Evolutionary conservation across 2,888 invertebrate genomes (phyloP), one percentile per base, ranked within the genome.

Genomic region (Eucriotettix oculatus): DNA sequence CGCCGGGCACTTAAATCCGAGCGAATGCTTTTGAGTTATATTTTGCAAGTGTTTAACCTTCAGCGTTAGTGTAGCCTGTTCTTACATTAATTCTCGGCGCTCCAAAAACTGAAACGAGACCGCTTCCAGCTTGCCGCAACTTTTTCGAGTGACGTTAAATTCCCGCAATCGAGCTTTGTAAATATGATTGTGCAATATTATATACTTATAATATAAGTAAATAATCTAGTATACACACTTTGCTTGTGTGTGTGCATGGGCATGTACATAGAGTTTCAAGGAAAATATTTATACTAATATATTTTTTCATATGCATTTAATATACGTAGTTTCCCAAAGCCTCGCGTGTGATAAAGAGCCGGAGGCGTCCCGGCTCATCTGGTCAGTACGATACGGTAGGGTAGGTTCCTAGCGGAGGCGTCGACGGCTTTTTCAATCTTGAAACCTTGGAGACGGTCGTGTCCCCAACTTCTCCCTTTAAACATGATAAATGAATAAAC

Each of bases 271-370:
- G 42, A 60, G 41, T 58, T 58, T 44, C 53, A 61, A 63, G 56
- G 61, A 60, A 62, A 54, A 61, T 63, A 61, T 61, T 61, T 63
- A 63, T 63, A 63, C 61, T 61, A 61, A 63, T 63, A 61, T 63
- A 63, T 63, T 61, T 63, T 61, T 63, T 58, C 61, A 63, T 61
- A 58, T 56, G 58, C 60, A 61, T 63, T 59, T 63, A 63, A 61
- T 42, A 59, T 58, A 55, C 52, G 17, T 29, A 29, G 29, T 29
- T 29, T 29, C 29, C 29, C 29, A 29, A 29, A 29, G 29, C 29
- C 29, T 29, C 29, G 29, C 29, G 29, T 29, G 29, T 29, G 29
- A 29, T 29, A 29, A 5, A 5, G 29, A 29, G 29, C 29, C 29
- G 7, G 29, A 2, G 29, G 29, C 3, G 29, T 10, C 55, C 10